Evolutionary conservation across 2,113 vertebrate genomes (phyloP), one percentile per base, ranked within the genome.

Genomic region (Apodemus speciosus): DNA sequence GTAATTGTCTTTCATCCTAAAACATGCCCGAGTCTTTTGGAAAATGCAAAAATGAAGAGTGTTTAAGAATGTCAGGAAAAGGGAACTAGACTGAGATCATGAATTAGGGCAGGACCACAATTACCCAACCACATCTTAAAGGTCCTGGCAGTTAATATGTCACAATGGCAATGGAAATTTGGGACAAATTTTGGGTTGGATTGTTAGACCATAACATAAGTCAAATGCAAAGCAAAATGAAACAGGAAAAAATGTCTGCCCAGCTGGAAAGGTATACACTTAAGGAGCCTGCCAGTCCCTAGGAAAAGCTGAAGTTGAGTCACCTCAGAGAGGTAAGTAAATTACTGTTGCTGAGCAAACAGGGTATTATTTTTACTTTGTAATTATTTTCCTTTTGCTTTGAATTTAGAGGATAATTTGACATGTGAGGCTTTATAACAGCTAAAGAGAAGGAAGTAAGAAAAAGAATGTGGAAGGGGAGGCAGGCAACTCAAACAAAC

Each of bases 301-400:
- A 3, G 14, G 58, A 90, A 87, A 89, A 81, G 86, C 38, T 71
- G 60, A 71, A 53, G 43, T 72, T 73, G 38, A 15, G 21, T 53
- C 53, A 95, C 72, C 3, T 27, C 51, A 68, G 27, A 68, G 53
- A 85, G 16, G 35, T 20, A 7, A 25, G 35, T 20, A 7, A 25
- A 30, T 32, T 62, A 51, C 2, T 66, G 10, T 16, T 80, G 30
- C 14, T 66, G 38, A 46, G 0, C 9, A 53, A 93, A 30, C 2
- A 64, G 4, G 6, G 21, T 62, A 7, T 53, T n/a, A 66, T 51
- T 56, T 75, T 64, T 64, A 68, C 43, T 77, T 69, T 15, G 40
- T 64, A 43, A 66, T 85, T 79, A 56, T 87, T 81, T 93, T 85
- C 51, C 25, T 80, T 60, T 90, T 69, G 62, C 69, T 84, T 88